These are phyloP conservation scores for Chloropsis cyanopogon DNA, from an alignment of 2,113 vertebrate species.

Conservation along the genomic window DNA sequence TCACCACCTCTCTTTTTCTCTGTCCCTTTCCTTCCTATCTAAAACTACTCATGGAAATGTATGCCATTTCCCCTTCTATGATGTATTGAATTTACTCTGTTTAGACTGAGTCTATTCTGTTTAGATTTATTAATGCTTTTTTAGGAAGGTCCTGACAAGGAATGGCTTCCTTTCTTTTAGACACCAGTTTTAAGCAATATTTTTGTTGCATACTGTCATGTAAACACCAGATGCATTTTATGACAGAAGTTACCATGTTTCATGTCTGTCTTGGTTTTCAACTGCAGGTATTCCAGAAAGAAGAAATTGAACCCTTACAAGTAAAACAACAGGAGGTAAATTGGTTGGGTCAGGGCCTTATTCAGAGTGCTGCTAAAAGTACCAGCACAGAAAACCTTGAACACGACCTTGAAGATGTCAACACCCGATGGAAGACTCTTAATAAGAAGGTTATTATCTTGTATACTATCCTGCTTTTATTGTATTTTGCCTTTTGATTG, in stretches of 20 bases:
- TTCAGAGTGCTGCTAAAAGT: slow-evolving; percentile 89
- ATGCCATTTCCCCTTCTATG: neutral
- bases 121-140: neutral
- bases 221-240: neutral
- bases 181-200: neutral
- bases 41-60: neutral
- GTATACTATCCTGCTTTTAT: neutral
- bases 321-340: slow-evolving; percentile 88
- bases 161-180: neutral
- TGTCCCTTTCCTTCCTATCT: neutral
- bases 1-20: neutral
- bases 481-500: neutral
- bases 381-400: slow-evolving; percentile 85
- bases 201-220: neutral
- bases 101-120: neutral
- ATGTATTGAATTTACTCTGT: neutral
- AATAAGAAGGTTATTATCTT: slow-evolving; percentile 88
- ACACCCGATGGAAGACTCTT: slow-evolving; percentile 90
- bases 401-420: slow-evolving; percentile 85
- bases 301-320: slow-evolving; percentile 91
- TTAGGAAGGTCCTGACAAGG: neutral
- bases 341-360: slow-evolving; percentile 89
- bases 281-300: slow-evolving; percentile 91
- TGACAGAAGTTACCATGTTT: neutral
- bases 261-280: slow-evolving; percentile 5